phyloP scores from a whole-genome alignment of 2,797 vertebrate genomes.

The Poecilia velifera region DNA sequence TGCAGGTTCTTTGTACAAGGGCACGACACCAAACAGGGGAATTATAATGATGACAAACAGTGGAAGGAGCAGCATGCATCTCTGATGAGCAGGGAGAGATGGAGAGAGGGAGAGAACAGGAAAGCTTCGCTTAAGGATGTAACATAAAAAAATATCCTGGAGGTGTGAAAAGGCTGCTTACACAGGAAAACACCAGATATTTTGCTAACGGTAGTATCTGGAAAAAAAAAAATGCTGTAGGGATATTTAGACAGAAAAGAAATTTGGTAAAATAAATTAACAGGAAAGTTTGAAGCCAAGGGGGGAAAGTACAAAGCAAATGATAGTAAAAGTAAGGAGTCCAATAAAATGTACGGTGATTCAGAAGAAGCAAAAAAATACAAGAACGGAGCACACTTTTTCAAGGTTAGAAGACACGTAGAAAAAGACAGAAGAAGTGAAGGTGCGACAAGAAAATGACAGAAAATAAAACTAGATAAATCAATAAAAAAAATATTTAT shows the following conservation, averaged over 20 bases:
- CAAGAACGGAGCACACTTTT: not conserved
- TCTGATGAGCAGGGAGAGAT: constrained; percentile 42
- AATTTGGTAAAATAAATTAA: not conserved
- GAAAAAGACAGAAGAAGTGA: not conserved
- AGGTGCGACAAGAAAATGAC: not conserved
- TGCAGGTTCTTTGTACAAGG: constrained; percentile 63
- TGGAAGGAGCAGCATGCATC: constrained; percentile 41
- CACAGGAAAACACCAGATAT: not conserved
- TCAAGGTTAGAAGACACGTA: not conserved
- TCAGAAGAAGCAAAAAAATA: not conserved
- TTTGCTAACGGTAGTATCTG: not conserved
- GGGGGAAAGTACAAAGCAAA: not conserved
- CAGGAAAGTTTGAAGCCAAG: not conserved
- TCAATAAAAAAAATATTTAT: not conserved
- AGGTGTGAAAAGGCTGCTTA: not conserved
- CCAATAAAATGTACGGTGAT: not conserved
- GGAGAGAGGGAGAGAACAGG: constrained; percentile 5
- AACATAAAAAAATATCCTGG: constrained; percentile 7
- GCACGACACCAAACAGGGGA: constrained; percentile 40
- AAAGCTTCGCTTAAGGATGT: constrained; percentile 9
- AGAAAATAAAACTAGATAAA: not conserved
- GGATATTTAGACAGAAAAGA: not conserved
- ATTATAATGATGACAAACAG: constrained; percentile 70
- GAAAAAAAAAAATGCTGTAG: not conserved
- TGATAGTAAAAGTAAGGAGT: not conserved